A percentile compares a stretch with the other conserved stretches of the same genome.
Conservation (phyloP, 1,140 invertebrate species). For the Rhopalosiphum padi region DNA sequence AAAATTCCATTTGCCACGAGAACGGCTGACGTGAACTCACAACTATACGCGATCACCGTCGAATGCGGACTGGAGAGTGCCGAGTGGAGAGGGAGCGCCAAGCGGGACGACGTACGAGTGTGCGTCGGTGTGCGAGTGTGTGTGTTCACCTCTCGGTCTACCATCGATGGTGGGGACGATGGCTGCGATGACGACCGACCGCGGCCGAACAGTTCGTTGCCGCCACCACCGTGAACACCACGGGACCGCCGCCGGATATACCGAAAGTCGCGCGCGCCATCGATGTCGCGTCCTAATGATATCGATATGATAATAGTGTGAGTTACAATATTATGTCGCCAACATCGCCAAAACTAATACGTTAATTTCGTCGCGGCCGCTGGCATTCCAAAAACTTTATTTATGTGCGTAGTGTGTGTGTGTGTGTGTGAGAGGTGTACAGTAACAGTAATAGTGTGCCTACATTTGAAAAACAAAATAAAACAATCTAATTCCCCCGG, state of each 20-base stretch:
- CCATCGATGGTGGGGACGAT: neutral
- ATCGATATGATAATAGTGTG: neutral
- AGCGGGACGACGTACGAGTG: neutral
- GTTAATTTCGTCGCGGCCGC: neutral
- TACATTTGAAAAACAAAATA: neutral
- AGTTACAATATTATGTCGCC: neutral
- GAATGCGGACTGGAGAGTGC: constrained; percentile 45
- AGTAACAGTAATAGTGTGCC: neutral
- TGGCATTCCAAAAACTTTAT: neutral
- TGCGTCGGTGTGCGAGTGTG: neutral
- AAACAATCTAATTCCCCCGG: neutral
- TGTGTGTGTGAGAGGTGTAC: neutral
- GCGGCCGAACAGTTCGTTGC: neutral
- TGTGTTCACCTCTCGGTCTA: constrained; percentile 32
- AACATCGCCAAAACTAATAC: neutral
- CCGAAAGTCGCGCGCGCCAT: neutral
- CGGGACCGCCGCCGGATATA: neutral
- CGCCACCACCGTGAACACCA: neutral
- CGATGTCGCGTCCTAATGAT: neutral
- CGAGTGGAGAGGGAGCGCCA: constrained; percentile 7
- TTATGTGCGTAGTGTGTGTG: no score
- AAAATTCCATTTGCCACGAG: constrained; percentile 56
- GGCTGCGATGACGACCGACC: neutral
- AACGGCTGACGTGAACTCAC: neutral
- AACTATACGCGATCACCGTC: constrained; percentile 25